Base-by-base conservation (phyloP, 2,797 vertebrate genomes). In the Pseudomugil gertrudae region DNA sequence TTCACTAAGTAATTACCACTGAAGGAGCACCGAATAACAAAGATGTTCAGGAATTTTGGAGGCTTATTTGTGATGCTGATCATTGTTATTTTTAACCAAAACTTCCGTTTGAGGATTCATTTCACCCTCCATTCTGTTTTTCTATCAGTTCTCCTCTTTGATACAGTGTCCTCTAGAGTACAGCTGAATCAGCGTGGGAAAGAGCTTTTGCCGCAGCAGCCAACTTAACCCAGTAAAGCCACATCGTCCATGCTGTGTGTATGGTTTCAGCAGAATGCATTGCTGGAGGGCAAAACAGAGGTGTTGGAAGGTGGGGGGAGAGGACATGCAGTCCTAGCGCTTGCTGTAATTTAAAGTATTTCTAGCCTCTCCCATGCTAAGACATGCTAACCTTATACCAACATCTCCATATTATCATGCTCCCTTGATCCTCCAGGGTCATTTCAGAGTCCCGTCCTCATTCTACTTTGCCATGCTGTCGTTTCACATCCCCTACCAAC, bases 161-260 rank as follows among this genome's bases (percentile, higher is more conserved):
- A 85, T 79, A 76, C 52, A 19, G 48, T 68, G 85, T 89, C 83
- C 85, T 88, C 83, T 79, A 24, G 81, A 82, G 84, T 77, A 30
- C 54, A 63, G 88, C 88, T 91, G 88, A 89, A 83, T 91, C 87
- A 89, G 90, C 85, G 81, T 87, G 81, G 82, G 79, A 86, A 89
- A 67, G 38, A 77, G 74, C 68, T 83, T 86, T 69, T 84, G 84
- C 86, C 84, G 89, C 84, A 72, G 84, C 70, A 84, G 86, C 85
- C 69, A 73, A 82, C 85, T 87, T 84, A 66, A 66, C 62, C 72
- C 76, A 43, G 69, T 51, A 69, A 85, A 86, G 78, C 83, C 87
- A 79, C 85, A 67, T 74, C 72, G 66, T 83, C 70, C 38, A 21
- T 35, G 63, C 65, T 80, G 66, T 63, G n/a, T n/a, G n/a, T n/a